Evolutionary conservation across 2,113 vertebrate species (phyloP), one percentile per base, ranked within the genome.

Genomic region (Cyanistes caeruleus): DNA sequence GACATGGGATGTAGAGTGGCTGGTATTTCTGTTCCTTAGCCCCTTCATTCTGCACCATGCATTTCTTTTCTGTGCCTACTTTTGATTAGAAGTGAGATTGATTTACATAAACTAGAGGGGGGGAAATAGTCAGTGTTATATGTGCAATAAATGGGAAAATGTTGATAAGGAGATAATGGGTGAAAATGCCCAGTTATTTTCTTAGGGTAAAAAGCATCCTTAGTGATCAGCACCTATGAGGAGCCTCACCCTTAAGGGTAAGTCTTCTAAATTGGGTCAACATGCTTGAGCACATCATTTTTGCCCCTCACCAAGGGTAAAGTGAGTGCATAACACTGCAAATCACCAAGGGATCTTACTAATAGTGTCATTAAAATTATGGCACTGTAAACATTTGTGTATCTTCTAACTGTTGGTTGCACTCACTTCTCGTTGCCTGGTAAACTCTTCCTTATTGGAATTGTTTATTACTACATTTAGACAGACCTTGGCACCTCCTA

Each of bases 51-150:
- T 58, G 28, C 24, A 68, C 35, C 11, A 11, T 10, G 5, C 1
- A 0, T 63, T 79, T 68, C 3, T 53, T 78, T 30, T 21, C 41
- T 83, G 23, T 46, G 58, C 33, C 53, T 67, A 13, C 37, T 69
- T 94, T 20, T 76, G 13, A n/a, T 55, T 73, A 21, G 37, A 75
- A 53, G 5, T 63, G 43, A 81, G 15, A 21, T 44, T 67, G 39
- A 63, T 94, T 55, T 41, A 22, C 33, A 14, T 30, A 14, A 59
- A 28, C 3, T 41, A 19, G 17, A 30, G 3, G 21, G 8, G 4
- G 0, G 5, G 10, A 20, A 68, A 30, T 43, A 43, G 31, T 3
- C 35, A 60, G 17, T 39, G 11, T 59, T 68, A 10, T 0, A 0
- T 48, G 15, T 77, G 15, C 22, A 44, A 19, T 67, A 63, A 91